A percentile compares a stretch with the other conserved stretches of the same genome.
phyloP scores from a whole-genome alignment of 23 tunicate genomes.

The Halocynthia roretzi region DNA sequence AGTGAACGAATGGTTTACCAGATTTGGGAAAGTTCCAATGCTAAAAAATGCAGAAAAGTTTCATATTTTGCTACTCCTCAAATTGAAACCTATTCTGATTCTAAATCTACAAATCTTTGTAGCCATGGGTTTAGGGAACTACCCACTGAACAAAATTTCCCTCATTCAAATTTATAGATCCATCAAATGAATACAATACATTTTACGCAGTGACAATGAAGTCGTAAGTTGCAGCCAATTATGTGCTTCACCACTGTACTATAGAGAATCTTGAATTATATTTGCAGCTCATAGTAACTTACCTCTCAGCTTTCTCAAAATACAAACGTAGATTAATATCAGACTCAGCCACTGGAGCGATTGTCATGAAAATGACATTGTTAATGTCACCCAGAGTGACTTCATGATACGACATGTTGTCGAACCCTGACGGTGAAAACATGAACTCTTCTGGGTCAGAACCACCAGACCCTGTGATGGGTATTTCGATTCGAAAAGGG shows the following conservation, averaged over 20 bases:
- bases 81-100: too few species aligned
- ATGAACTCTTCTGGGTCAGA: conserved; percentile 22
- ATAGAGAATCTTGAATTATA: background rate
- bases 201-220: too few species aligned
- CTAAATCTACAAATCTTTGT: too few species aligned
- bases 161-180: too few species aligned
- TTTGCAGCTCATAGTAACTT: background rate
- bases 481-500: conserved; percentile 55
- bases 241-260: background rate
- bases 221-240: background rate
- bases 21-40: conserved; percentile 35
- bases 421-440: conserved; percentile 54
- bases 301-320: conserved; percentile 43
- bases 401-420: conserved; percentile 75
- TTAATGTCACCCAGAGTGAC: background rate
- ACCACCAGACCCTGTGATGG: conserved; percentile 26
- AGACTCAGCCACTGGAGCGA: conserved; percentile 17
- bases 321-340: conserved; percentile 24
- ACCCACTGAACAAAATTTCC: background rate
- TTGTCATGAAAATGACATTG: conserved; percentile 43
- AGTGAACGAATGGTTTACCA: conserved; percentile 41
- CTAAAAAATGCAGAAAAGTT: conserved; percentile 23
- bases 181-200: background rate
- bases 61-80: background rate
- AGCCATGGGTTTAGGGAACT: background rate